Conservation (phyloP, 2,797 vertebrate species). For the Peromyscus aztecus region DNA sequence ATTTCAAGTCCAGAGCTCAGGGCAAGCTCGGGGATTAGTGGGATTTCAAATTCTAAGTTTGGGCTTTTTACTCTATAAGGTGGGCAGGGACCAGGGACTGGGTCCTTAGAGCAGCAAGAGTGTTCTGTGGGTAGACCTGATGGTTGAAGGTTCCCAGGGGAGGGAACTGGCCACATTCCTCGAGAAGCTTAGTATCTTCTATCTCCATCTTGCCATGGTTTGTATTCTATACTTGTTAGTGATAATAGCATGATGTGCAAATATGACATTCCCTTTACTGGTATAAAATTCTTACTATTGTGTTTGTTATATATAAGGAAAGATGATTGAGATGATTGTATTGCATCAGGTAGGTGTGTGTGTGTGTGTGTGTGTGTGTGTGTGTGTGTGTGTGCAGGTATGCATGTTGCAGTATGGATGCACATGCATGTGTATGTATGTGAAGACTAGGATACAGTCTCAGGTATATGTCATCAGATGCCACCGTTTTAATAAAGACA, state of each 20-base stretch:
- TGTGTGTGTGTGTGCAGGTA: too few relatives aligned
- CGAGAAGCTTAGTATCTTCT: background rate
- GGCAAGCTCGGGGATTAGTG: background rate
- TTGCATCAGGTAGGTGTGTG: background rate
- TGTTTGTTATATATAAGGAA: slow-evolving; percentile 72
- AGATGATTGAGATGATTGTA: slow-evolving; percentile 57
- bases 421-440: too few relatives aligned
- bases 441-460: background rate
- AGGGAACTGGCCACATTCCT: background rate
- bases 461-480: background rate
- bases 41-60: background rate
- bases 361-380: background rate
- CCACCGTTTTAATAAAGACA: background rate
- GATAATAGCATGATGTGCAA: background rate
- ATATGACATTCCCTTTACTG: slow-evolving; percentile 51
- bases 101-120: background rate
- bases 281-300: slow-evolving; percentile 72
- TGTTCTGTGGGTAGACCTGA: background rate
- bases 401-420: background rate
- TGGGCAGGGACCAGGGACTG: background rate
- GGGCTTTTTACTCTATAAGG: background rate
- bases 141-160: background rate
- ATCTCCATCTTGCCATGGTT: background rate
- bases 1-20: background rate
- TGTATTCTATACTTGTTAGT: slow-evolving; percentile 39